phyloP scores from a whole-genome alignment of 2,888 invertebrate genomes.

The Hydriomena furcata region DNA sequence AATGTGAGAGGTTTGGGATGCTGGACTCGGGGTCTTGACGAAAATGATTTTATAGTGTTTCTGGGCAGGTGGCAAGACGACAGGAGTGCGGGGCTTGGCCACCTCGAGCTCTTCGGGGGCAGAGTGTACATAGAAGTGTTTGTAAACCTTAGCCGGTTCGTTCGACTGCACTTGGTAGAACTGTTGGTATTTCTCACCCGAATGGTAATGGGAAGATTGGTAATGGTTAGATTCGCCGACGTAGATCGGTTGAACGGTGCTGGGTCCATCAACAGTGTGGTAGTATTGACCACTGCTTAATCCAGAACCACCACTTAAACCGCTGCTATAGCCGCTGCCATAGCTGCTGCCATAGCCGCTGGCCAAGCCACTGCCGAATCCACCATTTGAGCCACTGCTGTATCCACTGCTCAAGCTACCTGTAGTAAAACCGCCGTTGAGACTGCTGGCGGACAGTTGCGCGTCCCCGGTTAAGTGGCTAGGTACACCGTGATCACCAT shows the following conservation, averaged over 20 bases:
- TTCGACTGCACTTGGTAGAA: constrained; percentile 86
- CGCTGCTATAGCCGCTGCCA: constrained; percentile 18
- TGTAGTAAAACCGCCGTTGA: constrained; percentile 10
- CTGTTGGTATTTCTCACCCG: constrained; percentile 65
- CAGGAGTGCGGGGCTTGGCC: constrained; percentile 82
- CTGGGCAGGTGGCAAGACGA: constrained; percentile 85
- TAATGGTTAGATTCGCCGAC: constrained; percentile 22
- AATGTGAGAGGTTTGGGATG: constrained; percentile 85
- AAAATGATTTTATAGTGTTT: constrained; percentile 92
- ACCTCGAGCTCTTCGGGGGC: constrained; percentile 78
- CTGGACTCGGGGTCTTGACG: constrained; percentile 87
- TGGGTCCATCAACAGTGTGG: constrained; percentile 17
- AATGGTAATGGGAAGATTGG: constrained; percentile 36
- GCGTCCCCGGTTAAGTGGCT: constrained; percentile 20
- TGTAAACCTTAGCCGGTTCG: constrained; percentile 87
- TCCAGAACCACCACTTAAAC: constrained; percentile 1
- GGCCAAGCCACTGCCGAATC: constrained; percentile 5
- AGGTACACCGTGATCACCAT: constrained; percentile 15
- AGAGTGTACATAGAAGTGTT: constrained; percentile 76
- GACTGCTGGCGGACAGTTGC: constrained; percentile 14
- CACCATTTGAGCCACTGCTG: constrained; percentile 1
- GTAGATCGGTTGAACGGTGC: constrained; percentile 33
- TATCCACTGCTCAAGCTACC: constrained; percentile 7
- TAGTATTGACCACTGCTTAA: constrained; percentile 22
- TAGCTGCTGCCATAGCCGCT: constrained; percentile 9